Evolutionary conservation across 1,140 invertebrate species (phyloP), one percentile per base, ranked within the genome.

Genomic region (Cherax destructor): DNA sequence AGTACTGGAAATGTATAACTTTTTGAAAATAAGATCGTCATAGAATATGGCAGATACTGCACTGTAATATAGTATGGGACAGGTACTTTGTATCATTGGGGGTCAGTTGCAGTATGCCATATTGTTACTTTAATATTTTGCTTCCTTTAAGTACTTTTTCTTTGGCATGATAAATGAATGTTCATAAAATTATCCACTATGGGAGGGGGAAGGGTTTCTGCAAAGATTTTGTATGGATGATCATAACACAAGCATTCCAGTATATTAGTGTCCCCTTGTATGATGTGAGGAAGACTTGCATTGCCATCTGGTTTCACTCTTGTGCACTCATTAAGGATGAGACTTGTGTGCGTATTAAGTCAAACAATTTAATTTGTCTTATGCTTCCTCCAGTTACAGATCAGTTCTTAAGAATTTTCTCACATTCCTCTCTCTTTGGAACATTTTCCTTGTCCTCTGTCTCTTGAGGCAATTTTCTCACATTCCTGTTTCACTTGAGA

Each of bases 171-270:
- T 50, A 50, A 50, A 30, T 16, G 18, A n/a, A 30, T 72, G 49
- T 74, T 47, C 50, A 50, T 50, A 41, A n/a, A 65, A 47, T 84
- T 24, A 69, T 74, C 49, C 21, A 74, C 11, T 72, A 47, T 50
- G 61, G 69, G 83, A 74, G 83, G 30, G 30, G 30, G 30, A 41
- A 41, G 30, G 30, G 69, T 85, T 52, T 74, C 83, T 52, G 61
- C 69, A 7, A 50, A 74, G 61, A 65, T 85, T 50, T 69, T 41
- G 74, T 72, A 85, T 13, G 65, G 65, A 61, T 85, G 69, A 85
- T 74, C 69, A 52, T 85, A 69, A 85, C 69, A 49, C 65, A 85
- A n/a, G 83, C 83, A 85, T 85, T 85, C 83, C 83, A 85, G 83
- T 74, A 50, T 65, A 85, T 50, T 74, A 74, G 83, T 74, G 30